A percentile compares a stretch with the other conserved stretches of the same genome.
Evolutionary conservation across 2,888 invertebrate genomes (phyloP).

Genomic region (Dendrolimus houi): DNA sequence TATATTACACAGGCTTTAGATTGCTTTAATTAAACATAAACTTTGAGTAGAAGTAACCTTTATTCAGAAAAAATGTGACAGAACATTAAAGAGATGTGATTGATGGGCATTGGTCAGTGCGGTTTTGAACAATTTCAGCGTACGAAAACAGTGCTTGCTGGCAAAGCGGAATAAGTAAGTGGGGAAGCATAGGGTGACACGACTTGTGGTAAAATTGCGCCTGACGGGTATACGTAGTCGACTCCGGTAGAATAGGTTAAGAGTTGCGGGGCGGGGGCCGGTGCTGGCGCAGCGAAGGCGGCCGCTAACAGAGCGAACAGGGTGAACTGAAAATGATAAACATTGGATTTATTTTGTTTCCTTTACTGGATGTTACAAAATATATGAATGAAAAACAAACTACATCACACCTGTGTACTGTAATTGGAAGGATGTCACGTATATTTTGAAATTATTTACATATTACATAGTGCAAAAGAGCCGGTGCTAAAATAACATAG

Average conservation of each 20-base stretch:
- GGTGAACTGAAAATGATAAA: constrained; percentile 47
- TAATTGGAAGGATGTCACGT: too few relatives aligned
- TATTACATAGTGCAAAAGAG: too few relatives aligned
- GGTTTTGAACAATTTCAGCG: constrained; percentile 19
- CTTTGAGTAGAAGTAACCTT: too few relatives aligned
- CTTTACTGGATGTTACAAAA: neutral
- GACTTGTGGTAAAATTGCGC: constrained; percentile 19
- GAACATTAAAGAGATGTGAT: neutral
- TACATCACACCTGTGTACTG: too few relatives aligned
- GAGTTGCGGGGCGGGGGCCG: constrained; percentile 32
- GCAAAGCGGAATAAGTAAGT: constrained; percentile 35
- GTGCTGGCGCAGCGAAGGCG: constrained; percentile 55
- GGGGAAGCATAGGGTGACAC: constrained; percentile 37
- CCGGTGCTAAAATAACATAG: too few relatives aligned
- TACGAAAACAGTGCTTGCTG: constrained; percentile 25
- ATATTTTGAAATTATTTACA: too few relatives aligned
- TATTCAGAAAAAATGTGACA: neutral
- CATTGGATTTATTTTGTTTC: neutral
- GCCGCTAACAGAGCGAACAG: constrained; percentile 68
- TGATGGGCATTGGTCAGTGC: neutral
- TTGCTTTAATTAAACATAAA: too few relatives aligned
- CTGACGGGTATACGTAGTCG: constrained; percentile 43
- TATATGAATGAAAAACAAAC: neutral
- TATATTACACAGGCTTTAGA: too few relatives aligned
- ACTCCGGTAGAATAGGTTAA: constrained; percentile 36